phyloP scores from a whole-genome alignment of 2,113 vertebrate genomes.

The Tamias sibiricus region DNA sequence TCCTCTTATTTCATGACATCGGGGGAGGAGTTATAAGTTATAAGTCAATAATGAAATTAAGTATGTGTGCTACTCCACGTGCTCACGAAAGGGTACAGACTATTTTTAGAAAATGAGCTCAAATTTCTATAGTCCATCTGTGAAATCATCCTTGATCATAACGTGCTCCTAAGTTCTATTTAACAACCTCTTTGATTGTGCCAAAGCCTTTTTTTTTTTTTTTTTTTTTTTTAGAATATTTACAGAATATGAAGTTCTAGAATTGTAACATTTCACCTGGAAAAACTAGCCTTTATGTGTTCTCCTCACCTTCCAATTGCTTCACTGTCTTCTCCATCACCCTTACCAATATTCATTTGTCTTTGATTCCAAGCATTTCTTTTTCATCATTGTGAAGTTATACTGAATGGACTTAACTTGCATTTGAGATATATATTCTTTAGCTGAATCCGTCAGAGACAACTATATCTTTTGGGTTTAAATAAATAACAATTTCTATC shows the following conservation, averaged over 20 bases:
- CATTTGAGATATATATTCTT: slow-evolving; percentile 25
- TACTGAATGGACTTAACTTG: slow-evolving; percentile 5
- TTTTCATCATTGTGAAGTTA: background rate
- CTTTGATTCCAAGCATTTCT: background rate
- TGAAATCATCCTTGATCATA: background rate
- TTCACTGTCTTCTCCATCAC: background rate
- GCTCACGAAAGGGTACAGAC: background rate
- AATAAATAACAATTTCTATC: no score
- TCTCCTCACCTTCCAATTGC: background rate
- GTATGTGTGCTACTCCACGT: background rate
- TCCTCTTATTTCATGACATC: background rate
- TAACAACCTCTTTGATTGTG: background rate
- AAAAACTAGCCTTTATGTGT: background rate
- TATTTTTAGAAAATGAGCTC: background rate
- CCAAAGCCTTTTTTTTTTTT: background rate
- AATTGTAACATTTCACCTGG: background rate
- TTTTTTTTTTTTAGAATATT: background rate
- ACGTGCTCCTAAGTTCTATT: background rate
- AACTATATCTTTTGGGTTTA: background rate
- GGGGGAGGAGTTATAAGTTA: rapidly evolving
- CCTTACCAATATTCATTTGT: background rate
- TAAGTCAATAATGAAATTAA: background rate
- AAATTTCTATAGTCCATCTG: background rate
- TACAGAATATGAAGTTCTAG: background rate
- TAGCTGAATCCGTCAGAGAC: slow-evolving; percentile 3